Evolutionary conservation across 2,113 vertebrate species (phyloP).

Genomic region (Rana temporaria): DNA sequence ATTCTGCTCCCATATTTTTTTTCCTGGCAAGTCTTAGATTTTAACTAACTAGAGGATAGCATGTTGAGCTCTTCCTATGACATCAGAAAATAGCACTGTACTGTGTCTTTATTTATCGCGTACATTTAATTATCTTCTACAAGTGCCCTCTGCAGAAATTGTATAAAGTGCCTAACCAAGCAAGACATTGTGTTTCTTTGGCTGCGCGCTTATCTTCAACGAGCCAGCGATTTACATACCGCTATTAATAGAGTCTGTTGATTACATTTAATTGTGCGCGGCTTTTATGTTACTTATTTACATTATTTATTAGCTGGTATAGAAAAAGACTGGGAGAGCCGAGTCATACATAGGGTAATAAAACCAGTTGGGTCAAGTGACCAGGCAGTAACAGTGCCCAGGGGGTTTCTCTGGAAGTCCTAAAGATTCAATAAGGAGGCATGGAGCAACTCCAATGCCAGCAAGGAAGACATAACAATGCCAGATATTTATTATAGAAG

Average conservation of each 20-base stretch:
- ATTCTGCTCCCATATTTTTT: no score
- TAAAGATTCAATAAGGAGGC: slow-evolving; percentile 43
- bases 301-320: slow-evolving; percentile 44
- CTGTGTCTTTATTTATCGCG: no score
- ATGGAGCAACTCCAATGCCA: not conserved
- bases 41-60: no score
- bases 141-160: not conserved
- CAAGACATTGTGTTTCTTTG: not conserved
- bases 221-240: slow-evolving; percentile 12
- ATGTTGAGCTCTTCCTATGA: no score
- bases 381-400: slow-evolving; percentile 14
- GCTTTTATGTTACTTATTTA: slow-evolving; percentile 44
- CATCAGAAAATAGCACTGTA: no score
- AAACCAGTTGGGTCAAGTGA: slow-evolving; percentile 31
- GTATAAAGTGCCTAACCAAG: not conserved
- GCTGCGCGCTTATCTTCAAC: not conserved
- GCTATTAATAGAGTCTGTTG: slow-evolving; percentile 49
- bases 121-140: no score
- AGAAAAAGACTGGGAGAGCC: slow-evolving; percentile 8
- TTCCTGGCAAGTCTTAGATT: no score
- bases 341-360: slow-evolving; percentile 1
- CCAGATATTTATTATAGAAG: not conserved
- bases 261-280: slow-evolving; percentile 47
- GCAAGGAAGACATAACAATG: not conserved
- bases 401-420: slow-evolving; percentile 1